Percentiles rank a stretch among this genome's conserved stretches.
Evolutionary conservation across 2,113 vertebrate species (phyloP).

Genomic region (Pogonocichla stellata): DNA sequence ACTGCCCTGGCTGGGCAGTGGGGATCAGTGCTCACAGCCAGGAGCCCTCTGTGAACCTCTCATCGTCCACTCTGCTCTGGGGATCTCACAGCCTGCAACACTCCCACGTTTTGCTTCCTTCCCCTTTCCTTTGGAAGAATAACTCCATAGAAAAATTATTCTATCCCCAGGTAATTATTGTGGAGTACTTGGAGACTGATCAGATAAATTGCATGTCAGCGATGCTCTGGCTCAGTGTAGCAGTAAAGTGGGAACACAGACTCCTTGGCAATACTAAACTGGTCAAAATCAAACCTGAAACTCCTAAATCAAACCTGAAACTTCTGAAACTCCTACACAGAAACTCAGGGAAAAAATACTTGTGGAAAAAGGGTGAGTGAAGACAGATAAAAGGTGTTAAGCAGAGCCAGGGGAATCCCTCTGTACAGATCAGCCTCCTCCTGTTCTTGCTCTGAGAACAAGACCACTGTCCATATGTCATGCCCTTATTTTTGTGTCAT

Average conservation of each 20-base stretch:
- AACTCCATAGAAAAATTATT: background rate
- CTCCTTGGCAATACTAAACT: background rate
- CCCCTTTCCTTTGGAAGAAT: background rate
- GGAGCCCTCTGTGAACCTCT: too few species aligned
- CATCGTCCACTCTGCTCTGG: too few species aligned
- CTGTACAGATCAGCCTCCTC: background rate
- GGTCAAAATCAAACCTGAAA: background rate
- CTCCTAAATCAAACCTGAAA: background rate
- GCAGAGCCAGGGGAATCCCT: background rate
- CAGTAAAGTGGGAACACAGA: background rate
- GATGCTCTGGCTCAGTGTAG: background rate
- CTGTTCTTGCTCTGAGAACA: background rate
- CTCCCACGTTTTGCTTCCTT: background rate
- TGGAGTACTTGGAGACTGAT: background rate
- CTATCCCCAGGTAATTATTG: background rate
- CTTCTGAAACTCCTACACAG: background rate
- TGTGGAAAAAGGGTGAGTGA: background rate
- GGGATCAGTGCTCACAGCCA: too few species aligned
- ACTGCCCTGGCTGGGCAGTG: too few species aligned
- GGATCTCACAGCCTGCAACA: background rate
- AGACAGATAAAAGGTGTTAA: background rate
- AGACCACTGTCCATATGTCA: background rate
- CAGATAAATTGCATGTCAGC: background rate
- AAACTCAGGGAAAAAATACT: background rate
- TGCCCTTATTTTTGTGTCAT: background rate